A percentile compares a stretch with the other conserved stretches of the same genome.
Evolutionary conservation across 2,888 invertebrate genomes (phyloP).

Genomic region (Acholoe squamosa): DNA sequence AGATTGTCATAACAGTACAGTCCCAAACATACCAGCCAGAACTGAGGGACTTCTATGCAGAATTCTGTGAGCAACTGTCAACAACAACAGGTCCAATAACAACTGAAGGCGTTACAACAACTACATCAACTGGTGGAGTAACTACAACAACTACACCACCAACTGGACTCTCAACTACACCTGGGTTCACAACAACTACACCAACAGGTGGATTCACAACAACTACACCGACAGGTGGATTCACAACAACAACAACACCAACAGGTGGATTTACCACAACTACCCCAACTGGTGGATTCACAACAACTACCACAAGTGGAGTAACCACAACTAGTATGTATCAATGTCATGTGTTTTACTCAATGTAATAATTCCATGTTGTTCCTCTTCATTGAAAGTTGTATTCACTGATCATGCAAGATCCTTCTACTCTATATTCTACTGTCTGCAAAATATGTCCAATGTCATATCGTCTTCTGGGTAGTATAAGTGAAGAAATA

Average conservation of each 20-base stretch:
- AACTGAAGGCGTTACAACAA: neutral
- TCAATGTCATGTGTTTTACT: too few species aligned
- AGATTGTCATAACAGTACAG: neutral
- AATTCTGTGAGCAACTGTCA: constrained; percentile 2
- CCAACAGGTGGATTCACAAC: neutral
- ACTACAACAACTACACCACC: neutral
- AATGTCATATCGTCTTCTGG: too few species aligned
- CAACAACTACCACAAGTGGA: constrained; percentile 7
- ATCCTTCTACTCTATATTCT: too few species aligned
- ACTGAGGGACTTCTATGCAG: neutral
- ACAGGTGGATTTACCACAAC: neutral
- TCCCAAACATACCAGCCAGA: neutral
- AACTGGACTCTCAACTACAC: neutral
- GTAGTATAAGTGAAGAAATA: too few species aligned
- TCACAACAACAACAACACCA: neutral
- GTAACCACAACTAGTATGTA: neutral
- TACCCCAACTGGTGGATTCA: neutral
- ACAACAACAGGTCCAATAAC: neutral
- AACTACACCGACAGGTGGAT: neutral
- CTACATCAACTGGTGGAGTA: neutral
- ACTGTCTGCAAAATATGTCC: too few species aligned
- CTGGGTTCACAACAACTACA: neutral
- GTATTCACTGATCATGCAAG: too few species aligned
- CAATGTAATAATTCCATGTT: too few species aligned
- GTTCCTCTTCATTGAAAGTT: too few species aligned